Conservation (phyloP, 1,140 invertebrate species). For the Papilio machaon region DNA sequence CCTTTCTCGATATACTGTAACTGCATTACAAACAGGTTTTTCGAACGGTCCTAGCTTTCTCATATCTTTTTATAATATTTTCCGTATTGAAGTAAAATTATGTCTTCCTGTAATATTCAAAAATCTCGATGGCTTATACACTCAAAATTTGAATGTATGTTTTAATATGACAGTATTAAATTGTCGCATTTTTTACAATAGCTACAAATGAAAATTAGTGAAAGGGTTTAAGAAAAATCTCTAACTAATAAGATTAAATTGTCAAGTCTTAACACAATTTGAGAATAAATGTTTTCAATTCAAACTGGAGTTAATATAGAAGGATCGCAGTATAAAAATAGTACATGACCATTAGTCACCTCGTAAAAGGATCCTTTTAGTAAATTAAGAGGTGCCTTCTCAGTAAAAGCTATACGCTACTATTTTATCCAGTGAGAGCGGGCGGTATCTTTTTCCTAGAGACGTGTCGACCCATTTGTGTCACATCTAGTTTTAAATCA, state of each 20-base stretch:
- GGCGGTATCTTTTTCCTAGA: not conserved
- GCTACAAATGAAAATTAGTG: too few relatives aligned
- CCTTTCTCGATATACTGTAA: constrained; percentile 65
- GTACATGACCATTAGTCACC: not conserved
- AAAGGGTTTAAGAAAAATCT: too few relatives aligned
- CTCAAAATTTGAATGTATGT: too few relatives aligned
- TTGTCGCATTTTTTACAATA: too few relatives aligned
- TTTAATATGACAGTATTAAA: too few relatives aligned
- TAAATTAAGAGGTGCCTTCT: constrained; percentile 12
- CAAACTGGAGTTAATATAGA: not conserved
- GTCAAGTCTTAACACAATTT: too few relatives aligned
- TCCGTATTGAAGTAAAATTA: not conserved
- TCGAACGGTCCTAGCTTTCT: constrained; percentile 61
- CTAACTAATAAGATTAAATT: too few relatives aligned
- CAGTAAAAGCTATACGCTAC: constrained; percentile 22
- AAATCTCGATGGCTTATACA: not conserved
- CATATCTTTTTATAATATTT: constrained; percentile 45
- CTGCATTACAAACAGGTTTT: constrained; percentile 66
- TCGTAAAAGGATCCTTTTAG: not conserved
- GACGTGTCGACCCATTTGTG: constrained; percentile 11
- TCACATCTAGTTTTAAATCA: not conserved
- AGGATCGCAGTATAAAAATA: not conserved
- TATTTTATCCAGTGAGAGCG: constrained; percentile 21
- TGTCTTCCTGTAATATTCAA: not conserved
- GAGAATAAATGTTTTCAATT: too few relatives aligned